These are phyloP conservation scores for Lophotis ruficrista DNA, from an alignment of 2,113 vertebrate species.

Conservation along the genomic window DNA sequence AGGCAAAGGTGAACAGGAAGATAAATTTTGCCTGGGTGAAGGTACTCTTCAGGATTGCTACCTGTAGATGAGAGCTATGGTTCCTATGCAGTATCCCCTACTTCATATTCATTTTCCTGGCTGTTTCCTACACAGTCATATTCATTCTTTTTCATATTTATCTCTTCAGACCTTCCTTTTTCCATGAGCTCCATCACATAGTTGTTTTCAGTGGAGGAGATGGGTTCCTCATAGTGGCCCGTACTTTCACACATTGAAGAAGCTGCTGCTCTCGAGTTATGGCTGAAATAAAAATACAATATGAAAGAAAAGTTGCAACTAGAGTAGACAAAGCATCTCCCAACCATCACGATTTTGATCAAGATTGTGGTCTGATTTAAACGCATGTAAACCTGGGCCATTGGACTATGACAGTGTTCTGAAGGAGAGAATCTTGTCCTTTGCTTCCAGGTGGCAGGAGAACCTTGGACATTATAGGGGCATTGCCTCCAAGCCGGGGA, in stretches of 20 bases:
- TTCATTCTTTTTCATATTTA: background rate
- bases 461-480: background rate
- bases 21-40: background rate
- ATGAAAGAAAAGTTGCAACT: background rate
- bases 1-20: background rate
- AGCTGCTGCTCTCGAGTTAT: background rate
- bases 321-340: background rate
- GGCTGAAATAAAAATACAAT: constrained; percentile 8
- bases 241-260: background rate
- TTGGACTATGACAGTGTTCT: background rate
- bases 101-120: constrained; percentile 18
- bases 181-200: background rate
- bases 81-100: background rate
- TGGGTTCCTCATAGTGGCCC: constrained; percentile 20
- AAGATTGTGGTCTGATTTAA: background rate
- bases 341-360: background rate
- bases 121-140: background rate
- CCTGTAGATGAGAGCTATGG: background rate
- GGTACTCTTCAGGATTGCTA: background rate
- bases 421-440: background rate
- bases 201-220: background rate
- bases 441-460: background rate
- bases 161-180: background rate
- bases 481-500: background rate
- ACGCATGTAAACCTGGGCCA: background rate